Conservation (phyloP, 1,140 invertebrate genomes). For the Meteorus sp. region DNA sequence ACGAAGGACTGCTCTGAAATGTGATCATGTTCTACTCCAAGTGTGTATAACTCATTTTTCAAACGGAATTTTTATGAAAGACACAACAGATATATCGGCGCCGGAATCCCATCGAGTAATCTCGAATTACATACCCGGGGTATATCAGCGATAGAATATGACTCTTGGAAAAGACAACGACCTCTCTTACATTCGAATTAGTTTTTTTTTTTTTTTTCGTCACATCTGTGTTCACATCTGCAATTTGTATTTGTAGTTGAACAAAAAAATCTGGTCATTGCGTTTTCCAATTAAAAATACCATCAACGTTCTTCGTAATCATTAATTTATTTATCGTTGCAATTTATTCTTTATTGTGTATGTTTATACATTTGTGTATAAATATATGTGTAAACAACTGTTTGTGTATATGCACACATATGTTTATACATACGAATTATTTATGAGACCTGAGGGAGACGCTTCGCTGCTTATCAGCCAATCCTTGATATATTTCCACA, state of each 20-base stretch:
- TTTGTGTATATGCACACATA: no score
- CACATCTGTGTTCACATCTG: neutral
- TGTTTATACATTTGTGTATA: no score
- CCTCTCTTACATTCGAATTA: no score
- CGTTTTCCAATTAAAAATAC: no score
- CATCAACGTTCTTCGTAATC: no score
- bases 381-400: no score
- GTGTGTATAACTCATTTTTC: neutral
- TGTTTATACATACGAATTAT: no score
- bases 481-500: neutral
- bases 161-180: constrained; percentile 13
- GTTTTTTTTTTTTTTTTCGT: no score
- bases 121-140: constrained; percentile 5
- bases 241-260: no score
- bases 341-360: constrained; percentile 5
- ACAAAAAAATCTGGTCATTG: no score
- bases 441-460: constrained; percentile 15
- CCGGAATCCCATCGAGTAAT: neutral
- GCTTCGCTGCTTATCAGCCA: constrained; percentile 15
- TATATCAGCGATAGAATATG: neutral
- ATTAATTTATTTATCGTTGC: constrained; percentile 3
- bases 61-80: constrained; percentile 12
- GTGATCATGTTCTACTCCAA: neutral
- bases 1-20: no score
- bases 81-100: constrained; percentile 7